A percentile compares a stretch with the other conserved stretches of the same genome.
Conservation (phyloP, 1,140 invertebrate genomes). For the Neodiprion virginianus region DNA sequence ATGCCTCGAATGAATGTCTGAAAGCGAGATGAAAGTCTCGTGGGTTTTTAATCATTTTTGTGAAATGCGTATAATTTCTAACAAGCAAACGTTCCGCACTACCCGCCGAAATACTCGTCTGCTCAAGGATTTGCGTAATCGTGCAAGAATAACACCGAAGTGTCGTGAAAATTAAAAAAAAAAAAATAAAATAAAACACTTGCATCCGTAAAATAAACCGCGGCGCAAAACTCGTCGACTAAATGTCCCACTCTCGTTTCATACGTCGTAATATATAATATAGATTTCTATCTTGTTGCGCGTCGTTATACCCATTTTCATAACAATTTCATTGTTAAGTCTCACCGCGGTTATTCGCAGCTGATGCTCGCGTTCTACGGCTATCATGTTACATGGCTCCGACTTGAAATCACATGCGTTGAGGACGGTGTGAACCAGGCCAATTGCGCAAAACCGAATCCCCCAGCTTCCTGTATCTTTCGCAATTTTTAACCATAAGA, state of each 20-base stretch:
- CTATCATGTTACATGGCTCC: background rate
- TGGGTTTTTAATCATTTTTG: too few relatives aligned
- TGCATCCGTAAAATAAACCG: too few relatives aligned
- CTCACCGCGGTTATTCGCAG: background rate
- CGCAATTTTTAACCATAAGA: conserved; percentile 8
- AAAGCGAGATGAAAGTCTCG: too few relatives aligned
- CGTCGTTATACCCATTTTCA: background rate
- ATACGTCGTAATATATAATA: background rate
- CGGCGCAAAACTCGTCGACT: background rate
- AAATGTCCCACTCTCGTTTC: background rate
- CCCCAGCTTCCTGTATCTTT: conserved; percentile 24
- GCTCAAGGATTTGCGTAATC: background rate
- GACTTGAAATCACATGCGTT: conserved; percentile 3
- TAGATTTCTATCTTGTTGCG: background rate
- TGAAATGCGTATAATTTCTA: too few relatives aligned
- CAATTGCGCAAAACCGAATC: conserved; percentile 31
- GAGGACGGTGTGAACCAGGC: conserved; percentile 33
- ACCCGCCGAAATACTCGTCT: background rate
- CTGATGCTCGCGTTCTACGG: background rate
- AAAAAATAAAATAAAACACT: too few relatives aligned
- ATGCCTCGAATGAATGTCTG: too few relatives aligned
- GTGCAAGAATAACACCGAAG: too few relatives aligned
- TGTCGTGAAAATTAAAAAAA: too few relatives aligned
- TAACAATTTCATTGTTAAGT: background rate
- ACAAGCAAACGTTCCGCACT: background rate